Base-by-base conservation (phyloP, 1,140 invertebrate genomes). In the Amphibalanus amphitrite region DNA sequence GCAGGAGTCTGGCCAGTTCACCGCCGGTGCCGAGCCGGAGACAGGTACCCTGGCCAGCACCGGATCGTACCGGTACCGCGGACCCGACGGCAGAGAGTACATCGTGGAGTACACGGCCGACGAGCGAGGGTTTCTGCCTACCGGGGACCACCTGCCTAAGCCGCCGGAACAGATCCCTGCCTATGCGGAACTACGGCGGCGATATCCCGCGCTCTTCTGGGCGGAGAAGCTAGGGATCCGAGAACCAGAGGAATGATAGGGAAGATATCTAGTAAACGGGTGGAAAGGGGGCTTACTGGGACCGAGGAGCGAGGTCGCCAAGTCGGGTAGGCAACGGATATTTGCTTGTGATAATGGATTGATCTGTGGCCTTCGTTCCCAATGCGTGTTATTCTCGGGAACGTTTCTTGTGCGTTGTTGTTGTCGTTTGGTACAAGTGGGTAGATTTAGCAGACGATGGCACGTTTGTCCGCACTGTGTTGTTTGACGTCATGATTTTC, bases 121-220 rank as follows among this genome's bases (percentile, higher is more conserved):
- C 71, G 75, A 78, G 70, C 76, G 78, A 47, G 77, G 77, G 71
- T 93, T 92, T 85, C 86, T 87, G 74, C 86, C 90, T 8, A 83
- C 83, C 69, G 90, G 90, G 1, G 88, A 89, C 77, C 90, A 92
- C 78, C 85, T 93, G 76, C 91, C 91, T 29, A 91, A 89, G 17
- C 88, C 90, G 72, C 90, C 90, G 0, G 90, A 90, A 68, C 88
- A 92, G 67, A 90, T 89, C 15, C 71, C 72, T 0, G 72, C 70
- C 10, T 59, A 59, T 20, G 13, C 10, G 47, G 13, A 59, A 20
- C 47, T 59, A 20, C 6, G 47, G 47, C 10, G 23, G 17, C 10
- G 23, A 23, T 23, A 59, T 20, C 47, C 47, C 10, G 47, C 47
- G 47, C 47, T 59, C 10, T 59, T 59, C 47, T 59, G 47, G 47